Percentiles rank a stretch among this genome's conserved stretches.
phyloP scores from a whole-genome alignment of 2,888 invertebrate genomes.

The Yponomeuta sedellus region DNA sequence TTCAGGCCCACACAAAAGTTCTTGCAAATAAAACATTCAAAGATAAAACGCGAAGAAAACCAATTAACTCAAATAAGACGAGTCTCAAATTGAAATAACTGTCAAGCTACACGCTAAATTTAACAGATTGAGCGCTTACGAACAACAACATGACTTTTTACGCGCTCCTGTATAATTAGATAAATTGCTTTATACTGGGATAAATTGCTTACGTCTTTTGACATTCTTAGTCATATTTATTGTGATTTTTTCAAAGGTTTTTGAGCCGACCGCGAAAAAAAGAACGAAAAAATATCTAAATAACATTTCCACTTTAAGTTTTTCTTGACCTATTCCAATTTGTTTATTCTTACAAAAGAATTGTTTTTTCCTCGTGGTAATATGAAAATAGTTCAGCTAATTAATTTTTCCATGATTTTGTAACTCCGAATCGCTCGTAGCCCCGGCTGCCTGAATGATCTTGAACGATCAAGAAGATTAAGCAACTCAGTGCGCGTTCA shows the following conservation, averaged over 20 bases:
- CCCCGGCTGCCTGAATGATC: too few species aligned
- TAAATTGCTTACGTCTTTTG: slow-evolving; percentile 27
- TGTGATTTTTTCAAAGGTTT: too few species aligned
- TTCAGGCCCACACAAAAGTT: background rate
- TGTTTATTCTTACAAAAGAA: too few species aligned
- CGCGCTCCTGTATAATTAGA: slow-evolving; percentile 5
- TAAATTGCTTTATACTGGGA: slow-evolving; percentile 34
- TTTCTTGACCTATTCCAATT: too few species aligned
- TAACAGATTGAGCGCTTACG: slow-evolving; percentile 37
- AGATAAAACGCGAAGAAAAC: slow-evolving; percentile 20
- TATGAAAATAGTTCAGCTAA: too few species aligned
- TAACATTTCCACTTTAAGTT: too few species aligned
- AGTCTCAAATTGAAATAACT: slow-evolving; percentile 51
- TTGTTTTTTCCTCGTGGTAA: too few species aligned
- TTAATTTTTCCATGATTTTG: background rate
- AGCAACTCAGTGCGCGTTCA: too few species aligned
- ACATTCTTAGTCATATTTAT: background rate
- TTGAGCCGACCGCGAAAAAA: too few species aligned
- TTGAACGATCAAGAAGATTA: too few species aligned
- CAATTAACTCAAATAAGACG: slow-evolving; percentile 59
- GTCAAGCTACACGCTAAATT: slow-evolving; percentile 44
- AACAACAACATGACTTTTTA: slow-evolving; percentile 33
- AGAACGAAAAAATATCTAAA: too few species aligned
- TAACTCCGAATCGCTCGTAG: slow-evolving; percentile 26
- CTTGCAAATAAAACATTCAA: background rate